Percentiles rank a stretch among this genome's conserved stretches.
These are phyloP conservation scores for Graphium colonna DNA, from an alignment of 2,888 invertebrate genomes.

Conservation along the genomic window DNA sequence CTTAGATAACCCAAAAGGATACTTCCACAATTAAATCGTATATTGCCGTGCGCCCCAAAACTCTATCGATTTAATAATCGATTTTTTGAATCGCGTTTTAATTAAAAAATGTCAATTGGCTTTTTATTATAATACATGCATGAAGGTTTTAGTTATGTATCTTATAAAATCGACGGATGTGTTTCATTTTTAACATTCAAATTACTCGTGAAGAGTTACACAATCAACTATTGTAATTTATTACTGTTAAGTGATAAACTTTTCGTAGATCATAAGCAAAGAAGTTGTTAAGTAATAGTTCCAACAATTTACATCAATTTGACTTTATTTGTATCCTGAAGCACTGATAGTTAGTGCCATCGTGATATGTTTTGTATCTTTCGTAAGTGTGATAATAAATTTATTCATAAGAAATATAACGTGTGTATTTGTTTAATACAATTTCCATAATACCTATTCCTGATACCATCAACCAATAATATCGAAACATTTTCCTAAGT, in stretches of 20 bases:
- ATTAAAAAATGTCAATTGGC: too few relatives aligned
- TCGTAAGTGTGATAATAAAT: constrained; percentile 78
- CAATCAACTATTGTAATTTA: constrained; percentile 42
- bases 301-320: constrained; percentile 42
- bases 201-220: background rate
- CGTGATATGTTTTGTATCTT: constrained; percentile 79
- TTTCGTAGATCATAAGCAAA: constrained; percentile 31
- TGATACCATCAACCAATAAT: background rate
- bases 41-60: too few relatives aligned
- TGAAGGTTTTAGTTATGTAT: too few relatives aligned
- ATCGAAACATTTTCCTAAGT: too few relatives aligned
- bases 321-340: constrained; percentile 56
- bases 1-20: background rate
- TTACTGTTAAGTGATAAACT: constrained; percentile 35
- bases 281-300: constrained; percentile 26
- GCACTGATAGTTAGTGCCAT: constrained; percentile 78
- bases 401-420: constrained; percentile 59
- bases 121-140: too few relatives aligned
- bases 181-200: too few relatives aligned
- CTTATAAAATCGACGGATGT: background rate
- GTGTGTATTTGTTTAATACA: constrained; percentile 36
- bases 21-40: background rate
- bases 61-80: too few relatives aligned
- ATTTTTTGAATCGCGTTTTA: too few relatives aligned
- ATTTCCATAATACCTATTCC: constrained; percentile 3